Base-by-base conservation (phyloP, 2,888 invertebrate species). In the Drosophila mimica region DNA sequence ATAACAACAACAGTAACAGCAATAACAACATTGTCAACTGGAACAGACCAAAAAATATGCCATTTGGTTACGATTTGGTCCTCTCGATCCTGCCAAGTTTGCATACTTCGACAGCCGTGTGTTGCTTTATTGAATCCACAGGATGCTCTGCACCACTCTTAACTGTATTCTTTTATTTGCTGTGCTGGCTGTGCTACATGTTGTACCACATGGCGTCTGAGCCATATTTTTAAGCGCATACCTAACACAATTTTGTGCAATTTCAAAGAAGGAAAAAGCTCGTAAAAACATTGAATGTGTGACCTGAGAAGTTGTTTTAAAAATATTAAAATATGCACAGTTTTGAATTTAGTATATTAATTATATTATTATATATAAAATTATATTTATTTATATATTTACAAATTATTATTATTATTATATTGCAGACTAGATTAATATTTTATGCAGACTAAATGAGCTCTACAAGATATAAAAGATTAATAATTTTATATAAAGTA, bases 61-160 rank as follows among this genome's bases (percentile, higher is more conserved):
- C 40, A 63, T 58, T 62, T 62, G 11, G 34, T n/a, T 61, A 30
- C 53, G 38, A 61, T 48, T 62, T 43, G 56, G 56, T 68, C 51
- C 51, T 56, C 51, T 56, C 34, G 56, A 60, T 43, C 43, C 48
- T 17, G 25, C 15, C 36, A 17, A 56, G 69, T 70, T 69, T 62
- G 70, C 70, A 61, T 51, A 61, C 60, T 61, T 48, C 38, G 34
- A 67, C 38, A 31, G 54, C 60, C 53, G 20, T 54, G 38, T 20
- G 11, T 4, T 70, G 11, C 40, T 48, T 70, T 72, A 72, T 72
- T 70, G 63, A 64, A 71, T 48, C 30, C 52, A 67, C n/a, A 67
- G 58, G 43, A 38, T 11, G 33, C 46, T 25, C 31, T 13, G 17
- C 40, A 43, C 15, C 54, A 67, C 38, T 49, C 43, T 38, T 30